Evolutionary conservation across 2,113 vertebrate species (phyloP), one percentile per base, ranked within the genome.

Genomic region (Siniperca knerii): DNA sequence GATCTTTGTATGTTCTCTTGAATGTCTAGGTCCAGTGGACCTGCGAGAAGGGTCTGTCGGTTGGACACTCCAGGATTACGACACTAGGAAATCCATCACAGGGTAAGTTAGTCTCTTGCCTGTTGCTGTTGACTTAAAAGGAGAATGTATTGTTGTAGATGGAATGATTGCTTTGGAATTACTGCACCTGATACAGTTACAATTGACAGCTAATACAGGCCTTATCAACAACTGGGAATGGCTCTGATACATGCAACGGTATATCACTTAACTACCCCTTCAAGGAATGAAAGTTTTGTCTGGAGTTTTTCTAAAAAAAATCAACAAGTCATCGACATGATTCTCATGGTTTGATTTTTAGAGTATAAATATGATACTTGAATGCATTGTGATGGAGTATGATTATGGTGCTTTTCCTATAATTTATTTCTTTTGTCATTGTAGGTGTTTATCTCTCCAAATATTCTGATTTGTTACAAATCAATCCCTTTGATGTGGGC

Each of bases 11-110:
- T 82, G 10, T 67, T 62, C 4, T 33, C 18, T 13, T 71, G 6
- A 72, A 15, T 40, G 78, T 85, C 5, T 77, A 97, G 96, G 92
- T 94, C 80, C 94, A 95, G 65, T 94, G 89, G 92, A 97, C 98
- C 91, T 99, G 98, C 71, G 98, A 99, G 89, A 99, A 97, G 92
- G 98, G 98, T 68, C 95, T 99, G 88, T 96, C 97, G 1, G 97
- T 97, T 66, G 98, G 97, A 81, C 97, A 98, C 93, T 98, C 97
- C 73, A 97, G 91, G 94, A 95, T 99, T 84, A 96, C 95, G 33
- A 96, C 96, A 89, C 96, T 99, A 0, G 98, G 98, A 89, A 98
- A 93, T 81, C 96, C 98, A 83, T 94, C 95, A 83, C 95, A 96
- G 95, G 98, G 98, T 99, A 96, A 92, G 84, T 87, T 6, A 2